A percentile compares a stretch with the other conserved stretches of the same genome.
These are phyloP conservation scores for Origma solitaria DNA, from an alignment of 2,113 vertebrate species.

Conservation along the genomic window DNA sequence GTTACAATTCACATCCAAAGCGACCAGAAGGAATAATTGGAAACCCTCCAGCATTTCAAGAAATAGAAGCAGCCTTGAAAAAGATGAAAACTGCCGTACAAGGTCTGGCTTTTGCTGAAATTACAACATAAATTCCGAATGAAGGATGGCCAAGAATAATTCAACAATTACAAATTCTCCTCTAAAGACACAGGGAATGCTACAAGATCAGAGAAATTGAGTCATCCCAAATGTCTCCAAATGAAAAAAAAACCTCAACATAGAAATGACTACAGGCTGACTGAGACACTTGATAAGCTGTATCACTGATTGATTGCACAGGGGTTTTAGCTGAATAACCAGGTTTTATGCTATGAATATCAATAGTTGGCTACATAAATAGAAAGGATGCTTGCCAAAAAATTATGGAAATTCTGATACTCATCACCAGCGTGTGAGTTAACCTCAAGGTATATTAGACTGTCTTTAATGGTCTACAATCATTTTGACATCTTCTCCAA, in stretches of 20 bases:
- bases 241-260: not conserved
- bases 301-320: constrained; percentile 18
- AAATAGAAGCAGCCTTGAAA: constrained; percentile 77
- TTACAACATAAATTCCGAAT: constrained; percentile 78
- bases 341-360: constrained; percentile 11
- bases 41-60: constrained; percentile 76
- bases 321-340: constrained; percentile 30
- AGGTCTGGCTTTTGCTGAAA: constrained; percentile 76
- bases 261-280: constrained; percentile 19
- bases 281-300: constrained; percentile 33
- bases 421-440: not conserved
- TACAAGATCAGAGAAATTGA: constrained; percentile 53
- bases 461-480: not conserved
- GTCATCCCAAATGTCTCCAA: constrained; percentile 17
- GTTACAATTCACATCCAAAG: constrained; percentile 76
- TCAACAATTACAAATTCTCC: constrained; percentile 67
- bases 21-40: constrained; percentile 81
- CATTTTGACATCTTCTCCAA: not conserved
- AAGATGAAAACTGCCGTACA: constrained; percentile 72
- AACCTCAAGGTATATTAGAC: not conserved
- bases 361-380: constrained; percentile 12
- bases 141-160: constrained; percentile 73
- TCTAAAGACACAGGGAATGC: constrained; percentile 52
- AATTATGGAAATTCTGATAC: constrained; percentile 25
- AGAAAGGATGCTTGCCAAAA: not conserved